Percentiles rank a stretch among this genome's conserved stretches.
Evolutionary conservation across 2,797 vertebrate species (phyloP).

Genomic region (Gadopsis marmoratus): DNA sequence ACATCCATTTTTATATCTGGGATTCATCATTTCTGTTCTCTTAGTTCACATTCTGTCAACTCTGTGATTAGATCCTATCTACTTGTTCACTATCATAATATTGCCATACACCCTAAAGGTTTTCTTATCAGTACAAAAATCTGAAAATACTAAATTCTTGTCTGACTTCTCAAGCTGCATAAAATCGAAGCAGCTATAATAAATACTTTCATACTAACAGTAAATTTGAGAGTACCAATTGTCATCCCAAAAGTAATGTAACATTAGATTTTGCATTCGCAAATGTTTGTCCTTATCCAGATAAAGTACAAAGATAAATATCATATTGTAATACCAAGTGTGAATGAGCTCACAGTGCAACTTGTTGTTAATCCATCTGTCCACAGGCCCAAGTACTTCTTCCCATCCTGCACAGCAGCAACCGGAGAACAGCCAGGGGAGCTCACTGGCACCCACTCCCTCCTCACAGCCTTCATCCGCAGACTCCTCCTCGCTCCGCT

Average conservation of each 20-base stretch:
- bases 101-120: not conserved
- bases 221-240: no score
- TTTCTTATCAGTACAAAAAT: not conserved
- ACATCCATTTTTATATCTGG: no score
- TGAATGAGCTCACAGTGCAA: not conserved
- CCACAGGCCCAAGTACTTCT: conserved; percentile 55
- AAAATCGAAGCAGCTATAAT: no score
- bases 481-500: conserved; percentile 58
- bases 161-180: no score
- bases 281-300: no score
- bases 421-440: conserved; percentile 59
- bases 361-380: conserved; percentile 28
- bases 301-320: not conserved
- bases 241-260: not conserved
- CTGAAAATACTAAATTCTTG: not conserved
- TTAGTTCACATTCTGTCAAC: no score
- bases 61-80: not conserved
- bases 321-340: not conserved
- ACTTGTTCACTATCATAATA: not conserved
- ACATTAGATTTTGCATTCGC: not conserved
- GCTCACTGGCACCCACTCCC: conserved; percentile 50
- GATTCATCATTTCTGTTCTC: no score
- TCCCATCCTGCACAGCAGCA: conserved; percentile 57
- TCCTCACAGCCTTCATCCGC: conserved; percentile 55
- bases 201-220: no score